These are phyloP conservation scores for Drosophila austrosaltans DNA, from an alignment of 2,888 invertebrate species.

Conservation along the genomic window DNA sequence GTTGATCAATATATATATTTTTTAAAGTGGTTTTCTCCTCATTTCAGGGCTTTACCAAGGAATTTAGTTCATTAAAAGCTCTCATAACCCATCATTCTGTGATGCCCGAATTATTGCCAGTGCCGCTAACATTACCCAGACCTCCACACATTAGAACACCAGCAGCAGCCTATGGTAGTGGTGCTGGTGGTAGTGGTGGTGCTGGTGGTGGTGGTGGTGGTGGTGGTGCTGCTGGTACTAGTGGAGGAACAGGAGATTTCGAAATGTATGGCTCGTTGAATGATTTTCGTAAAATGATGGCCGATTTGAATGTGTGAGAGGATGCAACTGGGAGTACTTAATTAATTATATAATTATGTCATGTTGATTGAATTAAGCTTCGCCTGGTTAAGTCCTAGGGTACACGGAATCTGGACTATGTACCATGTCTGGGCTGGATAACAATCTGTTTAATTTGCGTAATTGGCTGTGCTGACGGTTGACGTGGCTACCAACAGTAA, in stretches of 20 bases:
- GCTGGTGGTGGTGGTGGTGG: constrained; percentile 84
- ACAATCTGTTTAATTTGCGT: constrained; percentile 78
- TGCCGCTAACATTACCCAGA: constrained; percentile 92
- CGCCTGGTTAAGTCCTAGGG: constrained; percentile 31
- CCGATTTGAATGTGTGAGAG: constrained; percentile 87
- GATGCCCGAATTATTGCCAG: constrained; percentile 98
- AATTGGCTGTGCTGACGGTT: constrained; percentile 76
- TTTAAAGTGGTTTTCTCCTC: background rate
- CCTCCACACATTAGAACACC: constrained; percentile 79
- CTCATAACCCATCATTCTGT: constrained; percentile 98
- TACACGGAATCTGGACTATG: background rate
- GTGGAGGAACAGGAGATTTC: constrained; percentile 87
- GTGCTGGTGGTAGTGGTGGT: constrained; percentile 64
- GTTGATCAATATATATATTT: constrained; percentile 22
- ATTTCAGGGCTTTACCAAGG: constrained; percentile 97
- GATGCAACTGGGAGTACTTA: constrained; percentile 32
- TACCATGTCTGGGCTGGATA: constrained; percentile 60
- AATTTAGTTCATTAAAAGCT: constrained; percentile 94
- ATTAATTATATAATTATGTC: constrained; percentile 76
- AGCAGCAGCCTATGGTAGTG: constrained; percentile 48
- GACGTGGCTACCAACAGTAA: constrained; percentile 55
- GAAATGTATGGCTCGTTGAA: constrained; percentile 89
- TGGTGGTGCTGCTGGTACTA: constrained; percentile 44
- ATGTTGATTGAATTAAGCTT: constrained; percentile 67
- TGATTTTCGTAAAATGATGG: constrained; percentile 91